These are phyloP conservation scores for Tinea pellionella DNA, from an alignment of 2,888 invertebrate genomes.

Conservation along the genomic window DNA sequence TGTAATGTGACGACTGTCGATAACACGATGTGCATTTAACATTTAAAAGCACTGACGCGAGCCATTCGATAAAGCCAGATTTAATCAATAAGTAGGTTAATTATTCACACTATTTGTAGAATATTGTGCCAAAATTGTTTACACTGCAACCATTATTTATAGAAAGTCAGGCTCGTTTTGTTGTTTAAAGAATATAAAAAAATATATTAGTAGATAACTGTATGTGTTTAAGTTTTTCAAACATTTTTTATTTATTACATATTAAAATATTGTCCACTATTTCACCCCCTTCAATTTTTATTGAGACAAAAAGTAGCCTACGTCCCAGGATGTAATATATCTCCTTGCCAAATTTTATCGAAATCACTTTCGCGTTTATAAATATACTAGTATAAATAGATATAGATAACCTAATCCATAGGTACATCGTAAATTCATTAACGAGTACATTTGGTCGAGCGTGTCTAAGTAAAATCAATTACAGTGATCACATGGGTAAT, in stretches of 20 bases:
- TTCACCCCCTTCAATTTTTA: no score
- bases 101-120: not conserved
- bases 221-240: no score
- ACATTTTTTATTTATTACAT: no score
- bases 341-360: no score
- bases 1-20: slow-evolving; percentile 31
- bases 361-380: no score
- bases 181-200: not conserved
- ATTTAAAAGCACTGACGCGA: slow-evolving; percentile 48
- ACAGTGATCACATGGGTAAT: not conserved
- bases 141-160: not conserved
- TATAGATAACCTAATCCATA: not conserved
- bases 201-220: no score
- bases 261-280: no score
- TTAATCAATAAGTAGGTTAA: slow-evolving; percentile 1
- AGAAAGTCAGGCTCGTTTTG: not conserved
- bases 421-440: not conserved
- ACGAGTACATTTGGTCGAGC: not conserved
- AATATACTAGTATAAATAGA: not conserved
- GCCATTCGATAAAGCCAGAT: slow-evolving; percentile 25
- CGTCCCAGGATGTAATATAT: no score
- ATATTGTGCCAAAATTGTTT: not conserved
- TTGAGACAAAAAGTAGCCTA: no score
- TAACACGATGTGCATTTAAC: slow-evolving; percentile 38
- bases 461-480: slow-evolving; percentile 1